phyloP scores from a whole-genome alignment of 2,113 vertebrate species.

The Cyanocitta stelleri region DNA sequence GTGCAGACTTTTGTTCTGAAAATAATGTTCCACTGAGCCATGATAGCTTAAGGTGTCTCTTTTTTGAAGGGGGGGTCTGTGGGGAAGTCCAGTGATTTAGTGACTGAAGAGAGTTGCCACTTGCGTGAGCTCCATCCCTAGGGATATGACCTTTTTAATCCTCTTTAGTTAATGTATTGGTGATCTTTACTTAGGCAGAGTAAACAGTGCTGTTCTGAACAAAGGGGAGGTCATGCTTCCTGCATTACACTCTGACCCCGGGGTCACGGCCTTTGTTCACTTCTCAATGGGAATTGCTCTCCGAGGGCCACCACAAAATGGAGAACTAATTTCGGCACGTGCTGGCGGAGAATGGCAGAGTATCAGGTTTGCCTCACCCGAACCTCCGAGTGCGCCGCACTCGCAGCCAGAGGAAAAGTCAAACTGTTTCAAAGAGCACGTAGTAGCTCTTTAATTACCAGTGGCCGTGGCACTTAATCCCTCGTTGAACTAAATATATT shows the following conservation, averaged over 20 bases:
- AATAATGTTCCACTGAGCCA: not conserved
- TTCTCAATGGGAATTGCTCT: constrained; percentile 83
- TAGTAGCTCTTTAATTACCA: not conserved
- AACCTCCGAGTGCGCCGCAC: not conserved
- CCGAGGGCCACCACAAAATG: constrained; percentile 82
- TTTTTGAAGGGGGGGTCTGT: not conserved
- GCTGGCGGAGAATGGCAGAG: constrained; percentile 64
- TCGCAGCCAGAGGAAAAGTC: not conserved
- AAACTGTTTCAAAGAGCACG: not conserved
- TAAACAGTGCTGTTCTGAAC: constrained; percentile 82
- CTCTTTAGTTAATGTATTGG: constrained; percentile 88
- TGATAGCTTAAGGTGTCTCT: constrained; percentile 23
- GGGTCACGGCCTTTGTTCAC: constrained; percentile 87
- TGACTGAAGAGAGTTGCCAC: constrained; percentile 65
- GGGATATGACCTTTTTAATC: constrained; percentile 86
- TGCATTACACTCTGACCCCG: constrained; percentile 84
- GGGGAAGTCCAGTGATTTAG: constrained; percentile 40
- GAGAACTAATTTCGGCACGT: constrained; percentile 90
- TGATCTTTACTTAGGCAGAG: constrained; percentile 93
- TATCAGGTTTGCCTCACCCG: constrained; percentile 32
- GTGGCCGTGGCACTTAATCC: not conserved
- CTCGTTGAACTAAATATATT: not conserved
- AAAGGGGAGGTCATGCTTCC: constrained; percentile 82
- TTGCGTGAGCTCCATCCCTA: constrained; percentile 75
- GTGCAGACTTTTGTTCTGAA: not conserved